Evolutionary conservation across 2,888 invertebrate species (phyloP), one percentile per base, ranked within the genome.

Genomic region (Noctua fimbriata): DNA sequence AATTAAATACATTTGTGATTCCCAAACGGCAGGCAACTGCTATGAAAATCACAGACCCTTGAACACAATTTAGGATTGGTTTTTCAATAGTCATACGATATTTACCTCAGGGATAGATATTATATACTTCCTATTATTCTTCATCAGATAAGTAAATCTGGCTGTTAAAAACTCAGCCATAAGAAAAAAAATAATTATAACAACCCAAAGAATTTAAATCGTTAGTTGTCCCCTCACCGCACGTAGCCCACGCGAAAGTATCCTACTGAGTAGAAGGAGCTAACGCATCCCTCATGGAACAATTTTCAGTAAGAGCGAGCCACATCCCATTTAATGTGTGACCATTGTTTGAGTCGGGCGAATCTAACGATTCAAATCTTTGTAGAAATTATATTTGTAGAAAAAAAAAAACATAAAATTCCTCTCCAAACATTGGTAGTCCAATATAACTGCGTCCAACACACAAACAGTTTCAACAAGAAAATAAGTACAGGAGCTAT

Each of bases 381-480:
- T 44, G n/a, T 28, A 67, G 44, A 44, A 67, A 44, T n/a, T 41
- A 41, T 66, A 82, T 76, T 79, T 81, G 71, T 76, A n/a, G n/a
- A n/a, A 80, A 58, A 83, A 79, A 83, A 76, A 85, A 79, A 36
- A 16, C 32, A 55, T 63, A 24, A 21, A 49, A 60, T 49, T 12
- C 7, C 28, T 41, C 9, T 32, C 6, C 73, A 73, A 76, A 66
- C 32, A 77, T 75, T 73, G 55, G 65, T 60, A 10, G 2, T 2
- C 63, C 67, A 81, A 84, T 36, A 77, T 12, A 44, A 49, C 36
- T 52, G 77, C n/a, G 36, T 28, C 58, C 49, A 81, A 71, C 16
- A 28, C 18, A 36, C 24, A 52, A 2, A 52, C 24, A 81, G n/a
- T 58, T 65, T 58, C 41, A 63, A 36, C 41, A 28, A 18, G 44